Evolutionary conservation across 1,140 invertebrate species (phyloP), one percentile per base, ranked within the genome.

Genomic region (Marisa cornuarietis): DNA sequence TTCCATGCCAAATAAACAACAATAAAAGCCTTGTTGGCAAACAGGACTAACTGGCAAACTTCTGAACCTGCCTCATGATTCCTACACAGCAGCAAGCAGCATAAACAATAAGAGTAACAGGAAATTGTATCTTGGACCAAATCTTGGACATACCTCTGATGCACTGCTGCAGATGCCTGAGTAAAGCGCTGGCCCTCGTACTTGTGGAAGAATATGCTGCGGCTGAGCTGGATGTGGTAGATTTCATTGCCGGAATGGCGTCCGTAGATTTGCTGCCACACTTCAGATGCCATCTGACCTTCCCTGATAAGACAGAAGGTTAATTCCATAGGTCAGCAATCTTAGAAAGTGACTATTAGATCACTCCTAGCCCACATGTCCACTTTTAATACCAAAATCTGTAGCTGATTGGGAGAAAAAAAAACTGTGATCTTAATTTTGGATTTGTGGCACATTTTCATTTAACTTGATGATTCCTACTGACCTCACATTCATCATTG

Each of bases 231-330:
- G 85, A 99, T 99, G 91, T 99, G 97, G 92, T 99, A 99, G 87
- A 99, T 98, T 92, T 99, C 98, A 91, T 99, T 99, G 78, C 97
- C 97, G 2, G 97, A 98, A 91, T 97, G 98, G 88, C 97, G 96
- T 22, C 97, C 98, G 90, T 99, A 99, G 13, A 98, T 92, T 65
- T 96, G 93, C 88, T 98, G 97, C 98, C 98, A 99, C 90, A 98
- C 96, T 92, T 99, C 97, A 78, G 95, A 94, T 2, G 97, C 98
- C 86, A 96, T 96, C 91, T 98, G 95, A 0, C 97, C 97, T 92
- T 99, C 97, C 90, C 97, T 99, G 90, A 31, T 85, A 82, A 18
- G 24, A 62, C 81, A 72, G 22, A 75, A 52, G 0, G 16, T 58
- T 16, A 74, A 9, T 14, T 58, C 54, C 16, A 18, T 18, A 58